Percentiles rank a stretch among this genome's conserved stretches.
Evolutionary conservation across 2,113 vertebrate genomes (phyloP).

Genomic region (Symphodus melops): DNA sequence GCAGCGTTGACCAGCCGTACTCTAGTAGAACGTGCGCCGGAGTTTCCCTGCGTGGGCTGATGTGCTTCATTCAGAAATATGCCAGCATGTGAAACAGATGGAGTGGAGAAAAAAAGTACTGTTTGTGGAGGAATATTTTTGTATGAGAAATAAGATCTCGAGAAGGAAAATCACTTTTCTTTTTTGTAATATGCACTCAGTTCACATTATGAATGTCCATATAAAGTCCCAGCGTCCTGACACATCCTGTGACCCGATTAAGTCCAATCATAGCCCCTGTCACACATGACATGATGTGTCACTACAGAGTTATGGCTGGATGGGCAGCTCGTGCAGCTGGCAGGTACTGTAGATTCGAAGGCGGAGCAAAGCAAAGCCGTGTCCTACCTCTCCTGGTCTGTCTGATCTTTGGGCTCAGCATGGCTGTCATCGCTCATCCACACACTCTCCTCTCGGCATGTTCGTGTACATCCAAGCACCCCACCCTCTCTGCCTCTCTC

Average conservation of each 20-base stretch:
- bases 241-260: not conserved
- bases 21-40: constrained; percentile 53
- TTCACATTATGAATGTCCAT: not conserved
- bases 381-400: constrained; percentile 91
- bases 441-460: constrained; percentile 72
- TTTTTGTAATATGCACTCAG: not conserved
- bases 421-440: constrained; percentile 80
- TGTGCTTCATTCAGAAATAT: constrained; percentile 52
- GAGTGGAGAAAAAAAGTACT: constrained; percentile 14
- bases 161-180: not conserved
- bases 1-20: constrained; percentile 56
- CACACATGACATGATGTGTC: not conserved
- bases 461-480: constrained; percentile 69
- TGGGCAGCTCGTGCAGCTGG: not conserved
- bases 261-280: not conserved
- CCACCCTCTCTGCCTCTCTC: constrained; percentile 48
- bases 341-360: not conserved
- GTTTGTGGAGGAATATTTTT: not conserved
- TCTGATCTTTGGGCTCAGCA: constrained; percentile 94
- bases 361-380: constrained; percentile 30
- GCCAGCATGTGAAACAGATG: not conserved
- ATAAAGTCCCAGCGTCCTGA: not conserved
- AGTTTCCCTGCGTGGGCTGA: constrained; percentile 32
- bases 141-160: not conserved
- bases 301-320: constrained; percentile 2